Evolutionary conservation across 2,888 invertebrate genomes (phyloP), one percentile per base, ranked within the genome.

Genomic region (Liopterus haemorrhoidalis): DNA sequence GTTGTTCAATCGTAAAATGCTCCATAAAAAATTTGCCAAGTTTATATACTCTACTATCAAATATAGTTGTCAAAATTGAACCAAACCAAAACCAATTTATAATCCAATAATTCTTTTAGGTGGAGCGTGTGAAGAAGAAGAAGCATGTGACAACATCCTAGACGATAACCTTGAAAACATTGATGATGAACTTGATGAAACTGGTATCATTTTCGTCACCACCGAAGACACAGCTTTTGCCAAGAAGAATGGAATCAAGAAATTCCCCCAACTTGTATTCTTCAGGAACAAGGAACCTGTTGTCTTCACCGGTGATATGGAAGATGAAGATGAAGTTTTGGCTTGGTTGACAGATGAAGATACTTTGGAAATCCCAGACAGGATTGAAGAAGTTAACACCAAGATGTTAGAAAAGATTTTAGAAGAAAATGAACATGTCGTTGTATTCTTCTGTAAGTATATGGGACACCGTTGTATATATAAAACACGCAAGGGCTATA

Each of bases 261-360:
- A 71, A 48, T 88, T 87, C 72, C 93, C 93, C 2, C 80, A 86
- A 35, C 70, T 94, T 46, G 89, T 86, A 18, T 86, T 93, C 75
- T 93, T 93, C 70, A 78, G 93, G 58, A 93, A 93, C 64, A 89
- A 86, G 59, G 91, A 92, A 61, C 92, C 91, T 8, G 72, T 93
- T 40, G 69, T 86, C 48, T 93, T 83, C 65, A 48, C 63, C 73
- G 88, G 92, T 40, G 89, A 92, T 64, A 76, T 93, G 50, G 83
- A 86, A 58, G 91, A 93, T 63, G 92, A 92, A 69, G 91, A 92
- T 61, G 89, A 90, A 65, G 91, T 93, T 0, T 66, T 93, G 18
- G 81, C 88, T 1, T 93, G 93, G 93, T 70, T 93, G 28, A 91
- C 91, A 1, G 90, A 91, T 61, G 91, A 92, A 63, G 80, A 91